These are phyloP conservation scores for Penaeus vannamei DNA, from an alignment of 1,140 invertebrate genomes.

Conservation along the genomic window DNA sequence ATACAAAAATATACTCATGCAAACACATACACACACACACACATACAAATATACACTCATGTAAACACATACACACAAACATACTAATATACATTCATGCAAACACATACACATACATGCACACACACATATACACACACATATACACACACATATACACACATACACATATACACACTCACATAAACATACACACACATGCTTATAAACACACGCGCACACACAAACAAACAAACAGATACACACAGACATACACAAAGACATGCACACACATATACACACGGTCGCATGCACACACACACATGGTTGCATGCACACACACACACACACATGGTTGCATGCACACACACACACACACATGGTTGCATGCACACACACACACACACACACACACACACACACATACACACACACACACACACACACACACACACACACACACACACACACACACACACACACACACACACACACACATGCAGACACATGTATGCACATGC, in stretches of 20 bases:
- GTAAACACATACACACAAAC: background rate
- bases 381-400: too few relatives aligned
- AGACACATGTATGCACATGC: background rate
- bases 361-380: background rate
- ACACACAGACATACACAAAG: background rate
- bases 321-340: background rate
- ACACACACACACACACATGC: too few relatives aligned
- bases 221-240: background rate
- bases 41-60: too few relatives aligned
- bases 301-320: background rate
- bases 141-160: background rate
- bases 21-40: too few relatives aligned
- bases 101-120: background rate
- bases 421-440: too few relatives aligned
- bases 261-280: background rate
- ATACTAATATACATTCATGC: background rate
- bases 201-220: background rate
- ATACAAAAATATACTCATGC: background rate
- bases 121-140: slow-evolving; percentile 5
- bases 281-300: background rate
- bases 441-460: too few relatives aligned
- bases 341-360: background rate
- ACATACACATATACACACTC: background rate
- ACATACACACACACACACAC: too few relatives aligned
- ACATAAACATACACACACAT: background rate